phyloP scores from a whole-genome alignment of 2,797 vertebrate species.

The Phyllotis vaccarum region DNA sequence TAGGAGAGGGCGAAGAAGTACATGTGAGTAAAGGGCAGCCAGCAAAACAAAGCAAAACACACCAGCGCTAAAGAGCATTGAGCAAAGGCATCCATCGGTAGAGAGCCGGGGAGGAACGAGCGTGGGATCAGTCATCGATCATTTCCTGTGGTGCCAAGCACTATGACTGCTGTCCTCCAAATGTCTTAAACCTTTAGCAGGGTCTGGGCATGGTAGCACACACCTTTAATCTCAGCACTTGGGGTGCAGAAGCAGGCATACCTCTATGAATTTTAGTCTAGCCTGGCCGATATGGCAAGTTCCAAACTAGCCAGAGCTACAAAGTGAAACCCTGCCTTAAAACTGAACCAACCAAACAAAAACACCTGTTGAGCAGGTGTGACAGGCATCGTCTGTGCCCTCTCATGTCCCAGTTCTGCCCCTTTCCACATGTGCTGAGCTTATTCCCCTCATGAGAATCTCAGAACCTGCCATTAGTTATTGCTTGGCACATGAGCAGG shows the following conservation, averaged over 20 bases:
- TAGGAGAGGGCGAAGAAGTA: background rate
- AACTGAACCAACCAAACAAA: too few relatives aligned
- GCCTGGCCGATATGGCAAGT: background rate
- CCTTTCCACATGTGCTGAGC: background rate
- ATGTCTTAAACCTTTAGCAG: background rate
- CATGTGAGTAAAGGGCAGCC: background rate
- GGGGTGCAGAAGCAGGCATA: background rate
- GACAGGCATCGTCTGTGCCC: background rate
- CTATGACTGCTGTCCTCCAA: background rate
- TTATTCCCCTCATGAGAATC: background rate
- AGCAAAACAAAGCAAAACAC: background rate
- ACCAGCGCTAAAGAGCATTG: background rate
- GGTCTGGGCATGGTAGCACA: background rate
- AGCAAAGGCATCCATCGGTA: background rate
- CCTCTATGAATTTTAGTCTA: background rate
- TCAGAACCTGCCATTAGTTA: background rate
- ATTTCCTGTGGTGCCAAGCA: background rate
- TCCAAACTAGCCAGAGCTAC: background rate
- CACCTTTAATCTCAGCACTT: background rate
- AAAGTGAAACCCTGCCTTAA: background rate
- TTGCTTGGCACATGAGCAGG: background rate
- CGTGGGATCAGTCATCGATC: background rate
- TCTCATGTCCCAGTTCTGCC: background rate
- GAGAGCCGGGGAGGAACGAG: background rate
- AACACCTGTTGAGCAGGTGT: background rate